A percentile compares a stretch with the other conserved stretches of the same genome.
phyloP scores from a whole-genome alignment of 2,797 vertebrate species.

The Gephyroberyx darwinii region DNA sequence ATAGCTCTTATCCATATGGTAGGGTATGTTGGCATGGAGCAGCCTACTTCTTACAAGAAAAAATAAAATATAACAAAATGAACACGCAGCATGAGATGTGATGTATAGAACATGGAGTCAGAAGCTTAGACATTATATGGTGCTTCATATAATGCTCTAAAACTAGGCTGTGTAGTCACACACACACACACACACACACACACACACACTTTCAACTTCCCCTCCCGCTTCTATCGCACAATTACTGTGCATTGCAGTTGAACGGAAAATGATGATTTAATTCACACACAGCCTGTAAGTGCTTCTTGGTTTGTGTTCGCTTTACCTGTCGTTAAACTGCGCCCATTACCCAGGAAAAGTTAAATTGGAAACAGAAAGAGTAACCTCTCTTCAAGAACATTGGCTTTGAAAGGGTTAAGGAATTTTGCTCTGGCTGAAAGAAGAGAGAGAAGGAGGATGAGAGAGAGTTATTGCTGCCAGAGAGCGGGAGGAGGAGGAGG shows the following conservation, averaged over 20 bases:
- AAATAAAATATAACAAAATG: constrained; percentile 35
- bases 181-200: constrained; percentile 1
- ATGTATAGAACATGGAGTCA: constrained; percentile 26
- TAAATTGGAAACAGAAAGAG: not conserved
- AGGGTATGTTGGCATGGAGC: not conserved
- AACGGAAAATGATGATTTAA: not conserved
- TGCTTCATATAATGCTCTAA: constrained; percentile 7
- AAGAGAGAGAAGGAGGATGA: constrained; percentile 19
- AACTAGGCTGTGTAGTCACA: not conserved
- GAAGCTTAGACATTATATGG: not conserved
- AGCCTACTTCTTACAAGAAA: not conserved
- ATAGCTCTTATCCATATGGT: not conserved
- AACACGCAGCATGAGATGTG: constrained; percentile 35
- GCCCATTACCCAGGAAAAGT: not conserved
- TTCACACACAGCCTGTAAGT: not conserved
- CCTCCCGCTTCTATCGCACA: not conserved
- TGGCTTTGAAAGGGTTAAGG: constrained; percentile 73
- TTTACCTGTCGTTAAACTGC: not conserved
- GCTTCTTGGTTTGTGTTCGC: not conserved
- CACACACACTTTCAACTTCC: not conserved
- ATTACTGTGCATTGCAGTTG: not conserved
- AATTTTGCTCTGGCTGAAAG: constrained; percentile 54
- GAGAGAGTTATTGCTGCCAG: constrained; percentile 58
- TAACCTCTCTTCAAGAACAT: not conserved
- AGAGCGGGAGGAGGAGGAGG: constrained; percentile 37